Base-by-base conservation (phyloP, 2,888 invertebrate genomes). In the Parnassius glacialis region DNA sequence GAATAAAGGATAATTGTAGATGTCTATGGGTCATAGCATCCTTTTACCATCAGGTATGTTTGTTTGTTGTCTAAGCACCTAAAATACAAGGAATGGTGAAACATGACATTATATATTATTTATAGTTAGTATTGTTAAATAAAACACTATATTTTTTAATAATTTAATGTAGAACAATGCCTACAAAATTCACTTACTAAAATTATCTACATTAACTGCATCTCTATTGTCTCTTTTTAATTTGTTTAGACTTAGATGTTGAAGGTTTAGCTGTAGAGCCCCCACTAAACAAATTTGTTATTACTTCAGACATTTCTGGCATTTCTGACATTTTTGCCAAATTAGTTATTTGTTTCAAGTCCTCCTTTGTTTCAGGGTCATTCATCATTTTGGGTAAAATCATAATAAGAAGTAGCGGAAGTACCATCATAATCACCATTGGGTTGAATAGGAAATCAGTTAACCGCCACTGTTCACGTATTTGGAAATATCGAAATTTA, bases 391-490 rank as follows among this genome's bases (percentile, higher is more conserved):
- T 98, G 0, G 99, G 98, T 74, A 99, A 86, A 66, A 99, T 93
- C 94, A 98, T 96, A 72, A 99, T 96, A 9, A 99, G 90, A 5
- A 98, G 80, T 43, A 99, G 88, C 0, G 99, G 99, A 67, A 99
- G 83, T 25, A 99, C 94, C 98, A 99, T 99, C 97, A 99, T 99
- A 66, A 99, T 93, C 7, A 99, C 97, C 98, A 99, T 99, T 2
- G 99, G 99, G 84, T 97, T 98, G 84, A 98, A 96, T 44, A 99
- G 85, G 85, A 99, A 97, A 90, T 99, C 99, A 0, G 98, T 98
- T 11, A 99, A 92, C 78, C 98, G 94, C 98, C 98, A 99, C 79
- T 99, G 98, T 81, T 99, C 99, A 53, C 99, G 92, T 16, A 95
- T 92, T 92, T 98, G 98, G 90, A 99, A 99, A 87, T 97, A 97